These are phyloP conservation scores for Heliconius erato DNA, from an alignment of 2,888 invertebrate genomes.

Conservation along the genomic window DNA sequence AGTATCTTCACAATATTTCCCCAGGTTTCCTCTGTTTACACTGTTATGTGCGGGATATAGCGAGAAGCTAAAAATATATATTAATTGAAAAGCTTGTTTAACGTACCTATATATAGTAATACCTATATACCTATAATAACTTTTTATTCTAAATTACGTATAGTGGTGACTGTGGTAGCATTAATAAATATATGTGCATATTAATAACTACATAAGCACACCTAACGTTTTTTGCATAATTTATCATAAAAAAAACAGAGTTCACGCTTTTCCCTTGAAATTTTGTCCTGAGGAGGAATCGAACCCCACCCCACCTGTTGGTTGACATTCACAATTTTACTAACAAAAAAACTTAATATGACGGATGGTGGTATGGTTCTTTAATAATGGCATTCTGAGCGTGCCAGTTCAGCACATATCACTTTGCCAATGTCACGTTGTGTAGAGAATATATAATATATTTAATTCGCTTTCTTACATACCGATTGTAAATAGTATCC, in stretches of 20 bases:
- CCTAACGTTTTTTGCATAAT: neutral
- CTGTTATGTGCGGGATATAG: no score
- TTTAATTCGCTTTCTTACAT: conserved; percentile 50
- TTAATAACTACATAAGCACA: neutral
- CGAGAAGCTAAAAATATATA: neutral
- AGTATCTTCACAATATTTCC: no score
- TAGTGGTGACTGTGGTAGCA: neutral
- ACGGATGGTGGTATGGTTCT: neutral
- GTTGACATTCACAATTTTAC: neutral
- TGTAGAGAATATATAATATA: no score
- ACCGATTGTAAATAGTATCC: conserved; percentile 74
- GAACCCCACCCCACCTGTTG: neutral
- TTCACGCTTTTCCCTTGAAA: neutral
- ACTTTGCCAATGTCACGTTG: no score
- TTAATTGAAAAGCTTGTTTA: neutral
- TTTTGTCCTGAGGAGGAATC: neutral
- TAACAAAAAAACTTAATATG: neutral
- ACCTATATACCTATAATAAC: neutral
- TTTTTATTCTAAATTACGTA: neutral
- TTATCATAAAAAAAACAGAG: neutral
- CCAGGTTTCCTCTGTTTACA: no score
- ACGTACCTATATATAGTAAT: neutral
- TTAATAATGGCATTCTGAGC: no score
- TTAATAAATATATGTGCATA: neutral
- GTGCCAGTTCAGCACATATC: no score